phyloP scores from a whole-genome alignment of 2,888 invertebrate genomes.

The Lasioglossum zephyrum region DNA sequence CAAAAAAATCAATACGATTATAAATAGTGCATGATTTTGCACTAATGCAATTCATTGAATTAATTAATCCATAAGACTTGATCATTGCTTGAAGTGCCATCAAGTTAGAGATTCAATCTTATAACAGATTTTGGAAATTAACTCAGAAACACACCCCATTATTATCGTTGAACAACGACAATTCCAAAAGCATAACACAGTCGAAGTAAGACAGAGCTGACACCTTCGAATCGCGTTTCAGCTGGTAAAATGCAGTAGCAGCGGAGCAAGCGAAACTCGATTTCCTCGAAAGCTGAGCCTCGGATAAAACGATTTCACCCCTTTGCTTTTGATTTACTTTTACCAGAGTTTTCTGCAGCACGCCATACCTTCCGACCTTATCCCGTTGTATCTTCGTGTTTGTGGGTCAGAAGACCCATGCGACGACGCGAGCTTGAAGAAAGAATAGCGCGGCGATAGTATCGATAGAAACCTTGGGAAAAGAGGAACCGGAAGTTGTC shows the following conservation, averaged over 20 bases:
- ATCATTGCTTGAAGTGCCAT: too few species aligned
- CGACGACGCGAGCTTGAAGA: background rate
- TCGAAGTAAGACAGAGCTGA: background rate
- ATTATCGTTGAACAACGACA: background rate
- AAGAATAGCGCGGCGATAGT: background rate
- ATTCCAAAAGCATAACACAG: background rate
- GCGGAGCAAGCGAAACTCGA: background rate
- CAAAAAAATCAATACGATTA: too few species aligned
- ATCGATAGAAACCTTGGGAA: background rate
- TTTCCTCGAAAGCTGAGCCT: background rate
- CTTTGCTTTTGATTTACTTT: conserved; percentile 3
- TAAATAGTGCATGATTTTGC: too few species aligned
- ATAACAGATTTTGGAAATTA: background rate
- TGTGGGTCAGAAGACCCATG: background rate
- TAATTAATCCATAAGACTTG: too few species aligned
- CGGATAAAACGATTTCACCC: background rate
- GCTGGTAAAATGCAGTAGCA: background rate
- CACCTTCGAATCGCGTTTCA: background rate
- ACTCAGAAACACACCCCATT: background rate
- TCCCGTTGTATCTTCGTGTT: background rate
- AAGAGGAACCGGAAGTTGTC: background rate
- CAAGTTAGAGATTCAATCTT: too few species aligned
- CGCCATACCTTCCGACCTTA: background rate
- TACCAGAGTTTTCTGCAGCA: background rate
- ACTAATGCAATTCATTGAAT: too few species aligned